Evolutionary conservation across 2,797 vertebrate genomes (phyloP), one percentile per base, ranked within the genome.

Genomic region (Sorex maritimensis): DNA sequence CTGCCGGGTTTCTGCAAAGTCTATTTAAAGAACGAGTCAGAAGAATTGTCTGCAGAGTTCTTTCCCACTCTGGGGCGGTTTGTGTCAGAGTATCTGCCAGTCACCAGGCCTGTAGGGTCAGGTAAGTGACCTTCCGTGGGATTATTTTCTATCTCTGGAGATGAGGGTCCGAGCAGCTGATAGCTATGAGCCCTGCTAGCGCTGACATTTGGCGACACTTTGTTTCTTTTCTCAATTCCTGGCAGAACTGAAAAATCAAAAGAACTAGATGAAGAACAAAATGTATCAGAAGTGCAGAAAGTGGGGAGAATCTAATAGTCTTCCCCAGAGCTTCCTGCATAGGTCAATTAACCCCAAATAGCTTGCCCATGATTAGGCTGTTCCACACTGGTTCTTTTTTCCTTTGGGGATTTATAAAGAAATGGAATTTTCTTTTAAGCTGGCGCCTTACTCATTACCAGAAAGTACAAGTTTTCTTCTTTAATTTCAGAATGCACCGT

Each of bases 401-500:
- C 80, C 11, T 49, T 80, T 61, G 15, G 28, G 38, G 83, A 89
- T 90, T 94, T 88, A 52, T 90, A 80, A 86, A 5, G 3, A 63
- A 73, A 74, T 68, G 69, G 38, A 65, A 5, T 79, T 89, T 87
- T 52, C 88, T 91, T 95, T 92, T 75, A 86, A 24, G 61, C 23
- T 4, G 11, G 6, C 65, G 11, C 28, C 28, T n/a, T 28, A 68
- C 65, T n/a, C 26, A 28, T n/a, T 68, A 69, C 86, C 34, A 92
- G 52, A 86, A 86, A 94, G 26, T 88, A 73, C 19, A 67, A 82
- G 49, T 26, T 90, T 95, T 92, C 88, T 93, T 88, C 80, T n/a
- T 77, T 92, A 80, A 77, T 88, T 93, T 90, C 46, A 74, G 67
- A 72, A 15, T 55, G 77, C 81, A 17, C 75, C 28, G 15, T 89